These are phyloP conservation scores for Papilio machaon DNA, from an alignment of 1,140 invertebrate genomes.

Conservation along the genomic window DNA sequence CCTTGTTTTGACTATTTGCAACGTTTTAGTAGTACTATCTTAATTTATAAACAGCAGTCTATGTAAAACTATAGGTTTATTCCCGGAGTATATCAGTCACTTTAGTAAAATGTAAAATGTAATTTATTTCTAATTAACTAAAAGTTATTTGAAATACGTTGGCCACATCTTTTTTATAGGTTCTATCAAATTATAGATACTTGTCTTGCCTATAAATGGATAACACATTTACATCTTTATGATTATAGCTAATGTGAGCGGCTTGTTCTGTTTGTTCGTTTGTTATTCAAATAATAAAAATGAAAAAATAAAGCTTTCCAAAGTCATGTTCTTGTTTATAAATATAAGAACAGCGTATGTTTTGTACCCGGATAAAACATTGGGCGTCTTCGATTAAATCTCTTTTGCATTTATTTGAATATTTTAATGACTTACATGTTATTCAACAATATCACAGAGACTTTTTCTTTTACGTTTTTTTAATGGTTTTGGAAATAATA, in stretches of 20 bases:
- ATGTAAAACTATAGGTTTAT: not conserved
- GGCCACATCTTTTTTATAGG: not conserved
- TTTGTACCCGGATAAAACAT: constrained; percentile 24
- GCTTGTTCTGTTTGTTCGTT: not conserved
- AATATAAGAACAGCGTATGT: constrained; percentile 11
- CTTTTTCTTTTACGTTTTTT: constrained; percentile 14
- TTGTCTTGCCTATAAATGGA: not conserved
- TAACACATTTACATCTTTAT: not conserved
- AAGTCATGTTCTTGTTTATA: constrained; percentile 9
- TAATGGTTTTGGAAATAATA: not conserved
- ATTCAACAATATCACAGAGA: constrained; percentile 8
- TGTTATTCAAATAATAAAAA: not conserved
- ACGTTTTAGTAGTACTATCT: not conserved
- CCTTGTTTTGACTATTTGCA: not conserved
- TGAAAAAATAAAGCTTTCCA: constrained; percentile 10
- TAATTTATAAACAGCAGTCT: no score
- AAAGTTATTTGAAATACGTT: constrained; percentile 33
- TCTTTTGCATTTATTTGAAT: constrained; percentile 21
- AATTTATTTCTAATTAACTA: not conserved
- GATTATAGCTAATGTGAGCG: not conserved
- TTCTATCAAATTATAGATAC: not conserved
- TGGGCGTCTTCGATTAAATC: not conserved
- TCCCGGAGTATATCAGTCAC: not conserved
- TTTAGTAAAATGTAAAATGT: no score
- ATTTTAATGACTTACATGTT: constrained; percentile 16